These are phyloP conservation scores for Mantis religiosa DNA, from an alignment of 2,888 invertebrate genomes.

Conservation along the genomic window DNA sequence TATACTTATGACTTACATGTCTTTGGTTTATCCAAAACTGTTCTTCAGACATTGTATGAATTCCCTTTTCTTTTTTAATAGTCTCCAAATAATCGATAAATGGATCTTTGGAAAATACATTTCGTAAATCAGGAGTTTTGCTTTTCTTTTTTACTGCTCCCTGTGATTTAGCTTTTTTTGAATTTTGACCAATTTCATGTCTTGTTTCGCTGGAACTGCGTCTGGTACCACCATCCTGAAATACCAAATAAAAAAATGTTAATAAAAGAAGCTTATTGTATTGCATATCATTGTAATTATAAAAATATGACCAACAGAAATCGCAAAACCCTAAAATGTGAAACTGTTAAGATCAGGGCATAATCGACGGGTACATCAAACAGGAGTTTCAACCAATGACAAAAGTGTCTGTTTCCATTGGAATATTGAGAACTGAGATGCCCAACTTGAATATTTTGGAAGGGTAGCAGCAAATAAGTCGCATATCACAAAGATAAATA, in stretches of 20 bases:
- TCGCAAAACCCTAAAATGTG: too few species aligned
- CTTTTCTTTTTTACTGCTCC: background rate
- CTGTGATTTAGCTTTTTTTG: background rate
- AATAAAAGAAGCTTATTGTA: too few species aligned
- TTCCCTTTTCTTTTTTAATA: background rate
- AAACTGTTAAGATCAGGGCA: too few species aligned
- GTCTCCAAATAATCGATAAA: background rate
- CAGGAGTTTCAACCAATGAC: too few species aligned
- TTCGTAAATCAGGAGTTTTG: background rate
- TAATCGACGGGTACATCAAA: too few species aligned
- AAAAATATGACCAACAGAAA: too few species aligned
- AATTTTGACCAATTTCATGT: background rate
- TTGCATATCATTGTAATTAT: too few species aligned
- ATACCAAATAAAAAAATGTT: background rate
- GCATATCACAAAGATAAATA: too few species aligned
- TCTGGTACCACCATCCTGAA: background rate
- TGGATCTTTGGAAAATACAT: background rate
- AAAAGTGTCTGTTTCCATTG: too few species aligned
- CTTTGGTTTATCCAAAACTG: background rate
- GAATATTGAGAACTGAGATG: too few species aligned
- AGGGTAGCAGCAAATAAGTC: too few species aligned
- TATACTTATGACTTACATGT: background rate
- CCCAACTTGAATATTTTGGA: too few species aligned
- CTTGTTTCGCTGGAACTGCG: background rate
- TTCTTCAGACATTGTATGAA: background rate